A percentile compares a stretch with the other conserved stretches of the same genome.
Conservation (phyloP, 1,140 invertebrate genomes). For the Ceratosolen solmsi region DNA sequence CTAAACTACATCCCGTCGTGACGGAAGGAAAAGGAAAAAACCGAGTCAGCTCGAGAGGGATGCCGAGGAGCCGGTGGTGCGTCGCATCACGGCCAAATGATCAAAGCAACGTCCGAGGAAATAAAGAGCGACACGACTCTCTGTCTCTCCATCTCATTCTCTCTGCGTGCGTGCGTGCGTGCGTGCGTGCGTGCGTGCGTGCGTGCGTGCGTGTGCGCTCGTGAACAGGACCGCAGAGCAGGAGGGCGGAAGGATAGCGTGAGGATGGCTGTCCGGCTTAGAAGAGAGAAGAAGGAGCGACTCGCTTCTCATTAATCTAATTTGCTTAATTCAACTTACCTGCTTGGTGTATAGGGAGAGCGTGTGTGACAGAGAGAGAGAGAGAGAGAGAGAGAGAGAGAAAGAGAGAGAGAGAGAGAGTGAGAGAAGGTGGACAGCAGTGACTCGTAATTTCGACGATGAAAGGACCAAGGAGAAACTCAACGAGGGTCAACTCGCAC, state of each 20-base stretch:
- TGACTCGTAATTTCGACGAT: conserved; percentile 29
- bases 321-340: conserved; percentile 43
- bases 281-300: too few relatives aligned
- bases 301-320: conserved; percentile 36
- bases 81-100: conserved; percentile 48
- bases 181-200: too few relatives aligned
- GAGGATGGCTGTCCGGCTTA: too few relatives aligned
- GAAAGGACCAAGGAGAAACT: conserved; percentile 47
- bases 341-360: background rate
- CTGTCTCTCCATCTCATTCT: too few relatives aligned
- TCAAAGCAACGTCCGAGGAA: conserved; percentile 36
- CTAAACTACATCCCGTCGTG: background rate
- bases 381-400: background rate
- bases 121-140: conserved; percentile 7
- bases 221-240: background rate
- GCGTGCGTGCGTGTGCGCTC: too few relatives aligned
- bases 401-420: background rate
- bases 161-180: too few relatives aligned
- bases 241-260: background rate
- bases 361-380: background rate
- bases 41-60: conserved; percentile 11
- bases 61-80: conserved; percentile 43
- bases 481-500: conserved; percentile 32
- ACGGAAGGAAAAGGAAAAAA: background rate
- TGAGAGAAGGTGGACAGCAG: background rate